A percentile compares a stretch with the other conserved stretches of the same genome.
phyloP scores from a whole-genome alignment of 2,888 invertebrate genomes.

The Glaucopsyche alexis region DNA sequence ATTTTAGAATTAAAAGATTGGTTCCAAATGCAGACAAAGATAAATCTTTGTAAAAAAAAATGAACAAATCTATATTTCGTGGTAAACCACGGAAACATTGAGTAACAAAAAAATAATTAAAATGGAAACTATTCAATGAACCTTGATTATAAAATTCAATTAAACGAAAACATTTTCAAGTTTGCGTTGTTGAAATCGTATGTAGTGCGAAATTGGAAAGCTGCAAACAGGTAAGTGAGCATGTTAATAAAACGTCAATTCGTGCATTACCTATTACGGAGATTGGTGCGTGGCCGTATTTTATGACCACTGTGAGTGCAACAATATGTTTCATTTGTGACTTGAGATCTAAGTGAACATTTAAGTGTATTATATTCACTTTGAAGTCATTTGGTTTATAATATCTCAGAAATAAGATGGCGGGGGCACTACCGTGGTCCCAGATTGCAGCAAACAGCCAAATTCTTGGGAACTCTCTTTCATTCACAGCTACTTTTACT shows the following conservation, averaged over 20 bases:
- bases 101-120: neutral
- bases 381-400: neutral
- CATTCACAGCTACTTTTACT: conserved; percentile 71
- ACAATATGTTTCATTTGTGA: conserved; percentile 63
- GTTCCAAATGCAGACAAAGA: neutral
- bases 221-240: conserved; percentile 52
- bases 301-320: conserved; percentile 53
- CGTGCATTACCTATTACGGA: conserved; percentile 69
- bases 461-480: conserved; percentile 49
- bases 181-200: conserved; percentile 29
- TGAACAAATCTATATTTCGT: no score
- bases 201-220: conserved; percentile 54
- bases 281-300: conserved; percentile 50
- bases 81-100: neutral
- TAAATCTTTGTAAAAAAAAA: no score
- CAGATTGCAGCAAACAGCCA: neutral
- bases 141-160: neutral
- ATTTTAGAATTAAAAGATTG: neutral
- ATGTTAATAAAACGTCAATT: conserved; percentile 57
- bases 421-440: no score
- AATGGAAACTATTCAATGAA: neutral
- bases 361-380: conserved; percentile 14
- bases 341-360: conserved; percentile 41
- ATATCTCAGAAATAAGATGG: neutral
- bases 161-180: conserved; percentile 22